phyloP scores from a whole-genome alignment of 2,888 invertebrate species.

The Aplocera efformata region DNA sequence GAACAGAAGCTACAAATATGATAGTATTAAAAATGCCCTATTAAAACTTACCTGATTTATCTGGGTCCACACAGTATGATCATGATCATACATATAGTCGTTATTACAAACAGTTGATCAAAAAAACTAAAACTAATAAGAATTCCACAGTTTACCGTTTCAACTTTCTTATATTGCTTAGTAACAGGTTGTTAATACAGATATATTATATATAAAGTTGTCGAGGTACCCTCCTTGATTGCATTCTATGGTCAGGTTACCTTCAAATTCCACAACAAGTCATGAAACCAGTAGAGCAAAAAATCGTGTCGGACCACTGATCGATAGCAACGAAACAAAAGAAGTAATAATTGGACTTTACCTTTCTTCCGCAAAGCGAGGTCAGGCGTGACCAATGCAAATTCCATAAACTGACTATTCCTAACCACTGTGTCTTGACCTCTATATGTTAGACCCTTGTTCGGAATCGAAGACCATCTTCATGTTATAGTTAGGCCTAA shows the following conservation, averaged over 20 bases:
- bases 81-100: no score
- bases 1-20: no score
- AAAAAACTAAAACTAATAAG: no score
- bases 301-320: conserved; percentile 45
- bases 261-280: conserved; percentile 33
- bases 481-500: conserved; percentile 2
- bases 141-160: no score
- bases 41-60: no score
- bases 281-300: conserved; percentile 47
- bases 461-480: conserved; percentile 3
- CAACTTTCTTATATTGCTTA: no score
- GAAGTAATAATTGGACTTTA: conserved; percentile 58
- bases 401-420: conserved; percentile 57
- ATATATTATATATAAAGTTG: no score
- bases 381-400: conserved; percentile 66
- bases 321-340: conserved; percentile 60
- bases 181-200: no score
- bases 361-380: conserved; percentile 73
- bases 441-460: conserved; percentile 20
- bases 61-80: no score
- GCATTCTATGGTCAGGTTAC: not conserved
- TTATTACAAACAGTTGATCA: no score
- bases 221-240: no score
- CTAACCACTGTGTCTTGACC: conserved; percentile 36
- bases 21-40: no score